Evolutionary conservation across 2,113 vertebrate genomes (phyloP).

Genomic region (Myotis yumanensis): DNA sequence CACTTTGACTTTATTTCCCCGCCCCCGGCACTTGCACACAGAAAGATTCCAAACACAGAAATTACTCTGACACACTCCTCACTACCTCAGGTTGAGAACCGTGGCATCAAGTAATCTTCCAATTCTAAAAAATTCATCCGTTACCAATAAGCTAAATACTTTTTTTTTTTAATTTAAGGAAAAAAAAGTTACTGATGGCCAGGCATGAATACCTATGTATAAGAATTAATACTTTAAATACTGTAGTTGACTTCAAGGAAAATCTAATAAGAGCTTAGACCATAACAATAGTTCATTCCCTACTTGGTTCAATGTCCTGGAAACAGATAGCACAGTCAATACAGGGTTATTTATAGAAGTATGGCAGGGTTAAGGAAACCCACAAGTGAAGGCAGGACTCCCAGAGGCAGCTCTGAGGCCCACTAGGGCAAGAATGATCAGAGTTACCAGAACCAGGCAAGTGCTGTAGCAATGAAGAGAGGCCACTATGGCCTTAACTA

Average conservation of each 20-base stretch:
- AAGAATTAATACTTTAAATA: constrained; percentile 35
- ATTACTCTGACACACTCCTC: constrained; percentile 23
- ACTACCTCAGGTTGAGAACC: neutral
- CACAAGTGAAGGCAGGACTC: neutral
- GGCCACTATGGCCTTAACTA: neutral
- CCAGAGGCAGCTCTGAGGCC: neutral
- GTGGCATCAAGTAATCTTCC: neutral
- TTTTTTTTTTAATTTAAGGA: neutral
- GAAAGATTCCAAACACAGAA: constrained; percentile 1
- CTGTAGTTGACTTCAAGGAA: constrained; percentile 5
- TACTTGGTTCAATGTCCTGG: neutral
- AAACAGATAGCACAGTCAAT: neutral
- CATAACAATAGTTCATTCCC: neutral
- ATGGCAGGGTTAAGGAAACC: neutral
- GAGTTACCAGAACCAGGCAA: neutral
- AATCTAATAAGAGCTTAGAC: neutral
- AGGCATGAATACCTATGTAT: neutral
- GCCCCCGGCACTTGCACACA: neutral
- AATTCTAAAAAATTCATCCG: neutral
- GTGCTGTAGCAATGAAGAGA: neutral
- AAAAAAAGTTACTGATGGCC: neutral
- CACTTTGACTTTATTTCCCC: neutral
- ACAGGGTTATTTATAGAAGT: neutral
- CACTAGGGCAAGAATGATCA: neutral
- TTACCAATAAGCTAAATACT: neutral